Evolutionary conservation across 1,140 invertebrate species (phyloP).

Genomic region (Sminthurides bifidus): DNA sequence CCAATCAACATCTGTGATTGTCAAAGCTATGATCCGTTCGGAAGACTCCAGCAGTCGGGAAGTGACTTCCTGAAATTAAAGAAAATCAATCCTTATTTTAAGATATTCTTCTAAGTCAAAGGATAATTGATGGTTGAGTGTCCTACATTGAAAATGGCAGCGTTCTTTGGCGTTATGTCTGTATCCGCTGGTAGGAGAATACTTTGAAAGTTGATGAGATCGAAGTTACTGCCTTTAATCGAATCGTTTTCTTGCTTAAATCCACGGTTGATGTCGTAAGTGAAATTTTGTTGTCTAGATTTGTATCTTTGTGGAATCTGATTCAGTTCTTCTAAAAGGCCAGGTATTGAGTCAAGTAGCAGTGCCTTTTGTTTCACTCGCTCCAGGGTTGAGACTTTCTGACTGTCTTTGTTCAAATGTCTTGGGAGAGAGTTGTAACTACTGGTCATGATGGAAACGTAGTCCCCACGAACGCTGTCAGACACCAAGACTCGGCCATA

Average conservation of each 20-base stretch:
- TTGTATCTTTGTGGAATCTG: constrained; percentile 5
- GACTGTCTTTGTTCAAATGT: too few species aligned
- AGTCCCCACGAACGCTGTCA: constrained; percentile 9
- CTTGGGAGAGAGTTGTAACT: too few species aligned
- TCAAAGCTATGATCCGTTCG: constrained; percentile 12
- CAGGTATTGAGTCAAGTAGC: constrained; percentile 15
- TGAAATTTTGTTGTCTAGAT: background rate
- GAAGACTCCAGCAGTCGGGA: constrained; percentile 16
- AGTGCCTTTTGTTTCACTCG: constrained; percentile 13
- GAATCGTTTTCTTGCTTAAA: background rate
- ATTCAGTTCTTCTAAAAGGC: constrained; percentile 20
- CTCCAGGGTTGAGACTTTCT: constrained; percentile 23
- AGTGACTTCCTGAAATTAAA: constrained; percentile 7
- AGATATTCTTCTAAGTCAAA: too few species aligned
- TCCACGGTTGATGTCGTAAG: too few species aligned
- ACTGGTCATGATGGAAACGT: constrained; percentile 17
- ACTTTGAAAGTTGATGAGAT: constrained; percentile 19
- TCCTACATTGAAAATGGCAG: too few species aligned
- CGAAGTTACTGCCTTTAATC: constrained; percentile 14
- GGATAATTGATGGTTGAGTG: too few species aligned
- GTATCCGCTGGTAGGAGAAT: constrained; percentile 19
- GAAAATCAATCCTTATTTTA: background rate
- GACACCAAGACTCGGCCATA: background rate
- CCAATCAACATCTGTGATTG: constrained; percentile 26
- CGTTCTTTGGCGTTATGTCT: too few species aligned